Evolutionary conservation across 2,113 vertebrate genomes (phyloP).

Genomic region (Rhynchomys soricoides): DNA sequence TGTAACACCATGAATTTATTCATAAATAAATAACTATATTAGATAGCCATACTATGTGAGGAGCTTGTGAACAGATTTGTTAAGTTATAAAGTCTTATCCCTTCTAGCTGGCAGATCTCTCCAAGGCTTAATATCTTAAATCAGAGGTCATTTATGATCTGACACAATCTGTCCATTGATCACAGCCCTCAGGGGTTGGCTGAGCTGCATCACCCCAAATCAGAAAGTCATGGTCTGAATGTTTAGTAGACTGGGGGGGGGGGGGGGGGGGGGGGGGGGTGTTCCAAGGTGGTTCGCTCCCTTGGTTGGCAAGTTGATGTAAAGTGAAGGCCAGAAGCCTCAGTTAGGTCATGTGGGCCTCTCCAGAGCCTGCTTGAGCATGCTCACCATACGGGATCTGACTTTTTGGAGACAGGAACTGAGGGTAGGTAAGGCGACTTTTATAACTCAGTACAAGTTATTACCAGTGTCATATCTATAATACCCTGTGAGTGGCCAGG

Average conservation of each 20-base stretch:
- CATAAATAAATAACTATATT: not conserved
- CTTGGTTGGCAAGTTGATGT: rapidly evolving
- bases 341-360: rapidly evolving
- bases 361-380: not conserved
- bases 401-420: not conserved
- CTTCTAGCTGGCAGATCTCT: not conserved
- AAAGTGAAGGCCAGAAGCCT: not conserved
- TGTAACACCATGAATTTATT: not conserved
- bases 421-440: not conserved
- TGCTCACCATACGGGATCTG: not conserved
- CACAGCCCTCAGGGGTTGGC: not conserved
- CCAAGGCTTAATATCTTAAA: not conserved
- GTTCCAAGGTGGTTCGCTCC: not conserved
- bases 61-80: not conserved
- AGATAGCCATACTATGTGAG: not conserved
- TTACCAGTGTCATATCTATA: not conserved
- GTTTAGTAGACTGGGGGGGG: not conserved
- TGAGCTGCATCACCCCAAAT: too few species aligned
- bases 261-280: too few species aligned
- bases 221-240: not conserved
- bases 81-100: not conserved
- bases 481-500: not conserved
- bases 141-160: not conserved
- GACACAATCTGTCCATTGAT: too few species aligned
- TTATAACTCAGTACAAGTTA: not conserved